These are phyloP conservation scores for Falco rusticolus DNA, from an alignment of 2,797 vertebrate genomes.

Conservation along the genomic window DNA sequence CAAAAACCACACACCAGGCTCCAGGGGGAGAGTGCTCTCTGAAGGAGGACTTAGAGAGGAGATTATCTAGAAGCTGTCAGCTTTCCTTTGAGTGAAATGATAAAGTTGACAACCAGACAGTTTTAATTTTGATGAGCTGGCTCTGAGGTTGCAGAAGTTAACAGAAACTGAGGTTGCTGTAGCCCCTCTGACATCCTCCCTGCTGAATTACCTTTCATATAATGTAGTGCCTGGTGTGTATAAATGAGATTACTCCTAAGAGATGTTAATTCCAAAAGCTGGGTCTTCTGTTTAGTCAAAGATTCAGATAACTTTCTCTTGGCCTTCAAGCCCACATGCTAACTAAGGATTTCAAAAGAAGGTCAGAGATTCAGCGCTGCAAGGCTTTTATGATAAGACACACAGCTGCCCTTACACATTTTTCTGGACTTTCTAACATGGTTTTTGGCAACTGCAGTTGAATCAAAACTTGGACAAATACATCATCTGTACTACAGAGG, in stretches of 20 bases:
- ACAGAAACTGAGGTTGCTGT: not conserved
- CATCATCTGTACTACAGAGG: not conserved
- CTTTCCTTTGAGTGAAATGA: not conserved
- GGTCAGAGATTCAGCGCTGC: not conserved
- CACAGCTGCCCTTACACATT: not conserved
- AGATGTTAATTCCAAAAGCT: not conserved
- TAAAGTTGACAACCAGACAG: not conserved
- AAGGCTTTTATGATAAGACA: not conserved
- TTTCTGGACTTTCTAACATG: not conserved
- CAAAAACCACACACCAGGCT: fast-evolving
- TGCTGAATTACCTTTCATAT: not conserved
- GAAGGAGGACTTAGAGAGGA: not conserved
- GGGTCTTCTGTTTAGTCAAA: not conserved
- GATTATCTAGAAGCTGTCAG: not conserved
- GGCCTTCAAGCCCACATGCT: not conserved
- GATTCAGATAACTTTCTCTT: not conserved
- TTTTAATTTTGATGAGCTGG: not conserved
- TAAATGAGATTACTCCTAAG: not conserved
- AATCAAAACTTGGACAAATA: not conserved
- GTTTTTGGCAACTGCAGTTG: too few relatives aligned
- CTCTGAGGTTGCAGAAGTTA: not conserved
- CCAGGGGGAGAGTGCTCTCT: not conserved
- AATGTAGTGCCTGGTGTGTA: not conserved
- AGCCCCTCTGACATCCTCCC: not conserved
- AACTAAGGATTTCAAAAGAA: not conserved